Evolutionary conservation across 2,113 vertebrate species (phyloP), one percentile per base, ranked within the genome.

Genomic region (Siniperca knerii): DNA sequence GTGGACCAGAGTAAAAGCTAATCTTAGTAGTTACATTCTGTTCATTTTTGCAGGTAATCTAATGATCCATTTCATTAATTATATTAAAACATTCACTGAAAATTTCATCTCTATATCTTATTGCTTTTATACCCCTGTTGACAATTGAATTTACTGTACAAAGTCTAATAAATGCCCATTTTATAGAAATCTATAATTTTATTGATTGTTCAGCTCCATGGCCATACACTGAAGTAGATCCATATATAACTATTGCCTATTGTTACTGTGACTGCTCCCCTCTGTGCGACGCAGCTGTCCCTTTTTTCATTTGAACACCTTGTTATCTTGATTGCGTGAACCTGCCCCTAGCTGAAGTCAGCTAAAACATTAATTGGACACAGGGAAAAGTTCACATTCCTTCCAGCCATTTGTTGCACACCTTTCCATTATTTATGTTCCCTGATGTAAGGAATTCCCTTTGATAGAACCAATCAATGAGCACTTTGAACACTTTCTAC

Each of bases 321-420:
- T 95, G 92, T 94, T 96, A 94, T 92, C 92, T 90, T 91, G 93
- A 93, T 92, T 90, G 89, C 87, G 88, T 82, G 82, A 90, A 86
- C 88, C 81, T 92, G 89, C 74, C 88, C 77, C 75, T 70, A 85
- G 92, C 94, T 95, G 91, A 93, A 94, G 92, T 95, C 93, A 95
- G 94, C 94, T 94, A 92, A 95, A 95, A 94, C 90, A 94, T 94
- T 96, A 95, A 96, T 95, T 96, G 94, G 89, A 94, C 91, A 92
- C 80, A 81, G 79, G 79, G 88, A 95, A 93, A 95, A 95, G 93
- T 95, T 95, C 93, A 94, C 84, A 91, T 92, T 87, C 84, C 92
- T 89, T 64, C 57, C 66, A 86, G 88, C 87, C 76, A 84, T 91
- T 90, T 72, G 35, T 90, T 87, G 88, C 82, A 64, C 85, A 88